Base-by-base conservation (phyloP, 1,140 invertebrate genomes). In the Euwallacea similis region DNA sequence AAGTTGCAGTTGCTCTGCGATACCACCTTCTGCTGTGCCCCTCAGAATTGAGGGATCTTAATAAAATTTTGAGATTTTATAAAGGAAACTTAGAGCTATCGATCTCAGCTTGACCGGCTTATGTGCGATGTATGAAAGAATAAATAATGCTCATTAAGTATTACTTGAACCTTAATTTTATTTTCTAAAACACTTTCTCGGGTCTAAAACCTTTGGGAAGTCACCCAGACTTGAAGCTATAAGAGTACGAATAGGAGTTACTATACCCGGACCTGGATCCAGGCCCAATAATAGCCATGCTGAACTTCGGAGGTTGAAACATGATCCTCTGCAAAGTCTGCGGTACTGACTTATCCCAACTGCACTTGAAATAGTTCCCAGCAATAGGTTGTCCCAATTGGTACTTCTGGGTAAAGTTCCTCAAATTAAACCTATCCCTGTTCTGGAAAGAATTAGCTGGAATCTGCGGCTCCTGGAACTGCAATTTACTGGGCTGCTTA, bases 341-440 rank as follows among this genome's bases (percentile, higher is more conserved):
- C 42, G 64, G 64, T 6, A 72, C 71, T 11, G 65, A 72, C 1
- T 43, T 21, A 42, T 72, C 71, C 58, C 59, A 72, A 16, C 63
- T 61, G 43, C 71, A 72, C 21, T 72, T 72, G 16, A 72, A 98
- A 77, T 96, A 91, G 79, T 97, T 98, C 7, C 92, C 95, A 64
- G 94, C 94, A 60, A 98, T 83, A 0, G 94, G 93, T 70, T 89
- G 80, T 2, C 92, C 92, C 11, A 98, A 83, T 0, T 90, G 88
- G 77, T 97, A 94, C 76, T 97, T 97, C 2, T 84, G 79, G 0
- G 91, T 93, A 82, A 98, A 97, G 33, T 92, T 89, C 15, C 83
- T 84, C 72, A 94, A 93, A 3, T 91, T 91, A 78, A 95, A 97
- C 4, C 87, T 86, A 0, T 84, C 89, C 9, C 96, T 88, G 16